Conservation (phyloP, 2,888 invertebrate genomes). For the Cerastis leucographa region DNA sequence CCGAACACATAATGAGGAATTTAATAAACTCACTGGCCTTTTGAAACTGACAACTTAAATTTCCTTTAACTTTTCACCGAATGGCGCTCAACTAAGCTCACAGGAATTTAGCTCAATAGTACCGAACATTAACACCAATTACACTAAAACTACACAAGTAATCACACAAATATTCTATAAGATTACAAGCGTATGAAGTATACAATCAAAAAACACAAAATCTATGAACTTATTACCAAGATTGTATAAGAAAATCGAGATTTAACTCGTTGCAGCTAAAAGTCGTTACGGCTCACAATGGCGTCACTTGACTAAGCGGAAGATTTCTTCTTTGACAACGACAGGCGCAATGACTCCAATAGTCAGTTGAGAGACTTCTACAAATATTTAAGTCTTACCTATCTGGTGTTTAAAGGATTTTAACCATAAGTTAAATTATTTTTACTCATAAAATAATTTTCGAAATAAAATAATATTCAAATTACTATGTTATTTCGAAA, state of each 20-base stretch:
- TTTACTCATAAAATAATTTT: background rate
- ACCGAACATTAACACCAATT: conserved; percentile 90
- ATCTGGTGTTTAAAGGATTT: background rate
- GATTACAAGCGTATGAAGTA: conserved; percentile 83
- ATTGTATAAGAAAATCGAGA: conserved; percentile 93
- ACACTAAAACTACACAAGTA: conserved; percentile 82
- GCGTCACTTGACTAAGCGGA: conserved; percentile 93
- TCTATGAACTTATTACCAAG: conserved; percentile 87
- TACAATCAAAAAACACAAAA: conserved; percentile 81
- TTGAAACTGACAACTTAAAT: conserved; percentile 76
- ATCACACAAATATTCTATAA: conserved; percentile 86
- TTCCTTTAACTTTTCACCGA: conserved; percentile 86
- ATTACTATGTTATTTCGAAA: background rate
- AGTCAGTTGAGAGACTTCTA: conserved; percentile 68
- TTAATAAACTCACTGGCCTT: conserved; percentile 62
- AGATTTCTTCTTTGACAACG: conserved; percentile 78
- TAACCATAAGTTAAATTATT: background rate
- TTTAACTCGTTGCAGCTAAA: conserved; percentile 91
- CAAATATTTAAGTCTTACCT: background rate
- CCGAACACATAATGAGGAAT: conserved; percentile 44
- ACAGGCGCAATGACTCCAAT: conserved; percentile 70
- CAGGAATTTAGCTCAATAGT: conserved; percentile 92
- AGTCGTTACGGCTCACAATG: conserved; percentile 96
- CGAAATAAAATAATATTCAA: background rate
- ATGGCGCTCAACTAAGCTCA: conserved; percentile 93